Base-by-base conservation (phyloP, 2,113 vertebrate genomes). In the Marmota flaviventris region DNA sequence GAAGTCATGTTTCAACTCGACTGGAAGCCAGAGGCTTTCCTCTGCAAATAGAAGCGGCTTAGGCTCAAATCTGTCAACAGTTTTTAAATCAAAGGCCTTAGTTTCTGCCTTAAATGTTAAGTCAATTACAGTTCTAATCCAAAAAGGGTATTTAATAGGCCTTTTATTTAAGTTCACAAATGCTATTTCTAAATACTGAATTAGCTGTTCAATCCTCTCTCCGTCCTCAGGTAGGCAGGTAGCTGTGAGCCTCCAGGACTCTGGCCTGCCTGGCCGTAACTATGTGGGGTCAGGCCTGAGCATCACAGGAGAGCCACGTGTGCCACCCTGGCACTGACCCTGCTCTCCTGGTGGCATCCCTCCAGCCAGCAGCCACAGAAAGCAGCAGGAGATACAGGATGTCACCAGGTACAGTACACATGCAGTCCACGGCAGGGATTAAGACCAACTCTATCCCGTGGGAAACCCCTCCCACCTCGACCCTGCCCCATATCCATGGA, bases 41-140 rank as follows among this genome's bases (percentile, higher is more conserved):
- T 86, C 89, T 4, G 37, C 76, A 84, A 45, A 48, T 13, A 75
- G 72, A 70, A 73, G 67, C 4, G 0, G 79, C 70, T 58, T 8
- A 32, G 69, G 27, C 48, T 85, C 90, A 14, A 42, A 77, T 53
- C 96, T 96, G 86, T 93, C 97, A 86, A 45, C 82, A 48, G 87
- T 22, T 91, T 85, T 93, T 90, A 85, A 96, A 91, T 94, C 96
- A 96, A 95, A 98, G 95, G 95, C 86, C 91, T 95, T 51, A 0
- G 2, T 34, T 93, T 85, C 88, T 42, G 69, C 82, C 93, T 92
- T 83, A 65, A 85, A 94, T 61, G 27, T 77, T 69, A 42, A 97
- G 93, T 89, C 93, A 93, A 93, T 89, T 95, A 84, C 63, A 53
- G 91, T 20, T 79, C 85, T 96, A 84, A 96, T 83, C 91, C 48